These are phyloP conservation scores for Cabera pusaria DNA, from an alignment of 2,888 invertebrate species.

Conservation along the genomic window DNA sequence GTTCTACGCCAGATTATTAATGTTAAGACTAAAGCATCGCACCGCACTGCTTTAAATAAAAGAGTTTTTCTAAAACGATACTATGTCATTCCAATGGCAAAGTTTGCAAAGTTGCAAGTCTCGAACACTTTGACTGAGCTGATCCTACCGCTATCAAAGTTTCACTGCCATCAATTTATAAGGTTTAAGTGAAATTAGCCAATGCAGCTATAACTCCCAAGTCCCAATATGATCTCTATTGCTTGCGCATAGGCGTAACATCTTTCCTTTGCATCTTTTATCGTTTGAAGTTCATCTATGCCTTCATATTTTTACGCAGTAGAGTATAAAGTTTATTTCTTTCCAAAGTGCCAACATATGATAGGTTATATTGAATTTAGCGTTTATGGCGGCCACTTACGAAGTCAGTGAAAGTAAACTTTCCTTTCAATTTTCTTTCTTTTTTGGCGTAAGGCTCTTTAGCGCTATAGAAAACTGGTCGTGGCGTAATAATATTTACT, in stretches of 20 bases:
- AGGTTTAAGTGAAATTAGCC: constrained; percentile 45
- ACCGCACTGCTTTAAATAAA: no score
- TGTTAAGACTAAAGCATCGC: no score
- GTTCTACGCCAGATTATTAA: no score
- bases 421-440: constrained; percentile 29
- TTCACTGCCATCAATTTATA: constrained; percentile 40
- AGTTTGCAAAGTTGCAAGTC: no score
- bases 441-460: constrained; percentile 17
- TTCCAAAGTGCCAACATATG: constrained; percentile 23
- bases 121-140: no score
- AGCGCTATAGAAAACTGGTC: constrained; percentile 2
- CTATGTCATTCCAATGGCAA: no score
- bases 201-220: constrained; percentile 34
- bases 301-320: constrained; percentile 15
- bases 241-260: not conserved
- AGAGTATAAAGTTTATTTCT: constrained; percentile 41
- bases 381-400: constrained; percentile 26
- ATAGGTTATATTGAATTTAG: constrained; percentile 30
- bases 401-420: constrained; percentile 28
- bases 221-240: constrained; percentile 1
- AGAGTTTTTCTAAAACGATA: no score
- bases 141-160: constrained; percentile 39
- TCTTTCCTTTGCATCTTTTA: no score
- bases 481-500: constrained; percentile 2
- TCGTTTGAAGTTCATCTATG: constrained; percentile 19